Conservation (phyloP, 1,140 invertebrate genomes). For the Drosophila setifemur region DNA sequence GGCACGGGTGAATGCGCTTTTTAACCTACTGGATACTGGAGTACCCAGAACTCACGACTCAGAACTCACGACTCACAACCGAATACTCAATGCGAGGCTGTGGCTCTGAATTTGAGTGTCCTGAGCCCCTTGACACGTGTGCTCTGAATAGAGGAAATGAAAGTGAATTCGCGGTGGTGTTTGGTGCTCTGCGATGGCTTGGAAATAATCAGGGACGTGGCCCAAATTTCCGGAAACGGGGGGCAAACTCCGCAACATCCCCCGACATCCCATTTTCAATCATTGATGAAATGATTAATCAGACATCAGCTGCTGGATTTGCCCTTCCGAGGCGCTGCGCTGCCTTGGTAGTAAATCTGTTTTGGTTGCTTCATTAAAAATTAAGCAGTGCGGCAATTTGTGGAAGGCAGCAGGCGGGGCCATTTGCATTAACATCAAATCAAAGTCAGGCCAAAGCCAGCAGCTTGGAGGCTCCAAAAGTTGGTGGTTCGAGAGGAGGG, state of each 20-base stretch:
- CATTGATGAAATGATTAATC: constrained; percentile 77
- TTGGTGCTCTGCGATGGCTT: constrained; percentile 13
- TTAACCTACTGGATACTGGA: constrained; percentile 39
- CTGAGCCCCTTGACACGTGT: constrained; percentile 46
- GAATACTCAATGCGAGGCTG: neutral
- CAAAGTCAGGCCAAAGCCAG: constrained; percentile 45
- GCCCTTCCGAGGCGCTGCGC: neutral
- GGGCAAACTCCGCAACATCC: too few species aligned
- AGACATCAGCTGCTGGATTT: constrained; percentile 48
- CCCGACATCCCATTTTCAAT: constrained; percentile 56
- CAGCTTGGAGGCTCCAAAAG: too few species aligned
- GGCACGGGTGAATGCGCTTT: constrained; percentile 66
- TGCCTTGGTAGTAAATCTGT: constrained; percentile 68
- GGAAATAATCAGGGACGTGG: constrained; percentile 56
- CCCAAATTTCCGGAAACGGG: constrained; percentile 39
- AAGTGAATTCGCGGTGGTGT: constrained; percentile 13
- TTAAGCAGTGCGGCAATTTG: constrained; percentile 60
- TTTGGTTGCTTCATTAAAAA: constrained; percentile 69
- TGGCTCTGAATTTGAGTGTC: neutral
- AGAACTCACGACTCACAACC: too few species aligned
- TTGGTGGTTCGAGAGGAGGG: too few species aligned
- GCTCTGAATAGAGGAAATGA: constrained; percentile 19
- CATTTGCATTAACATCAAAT: constrained; percentile 75
- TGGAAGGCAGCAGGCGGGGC: constrained; percentile 6
- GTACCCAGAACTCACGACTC: neutral